Percentiles rank a stretch among this genome's conserved stretches.
These are phyloP conservation scores for Rhinophrynus dorsalis DNA, from an alignment of 2,797 vertebrate species.

Conservation along the genomic window DNA sequence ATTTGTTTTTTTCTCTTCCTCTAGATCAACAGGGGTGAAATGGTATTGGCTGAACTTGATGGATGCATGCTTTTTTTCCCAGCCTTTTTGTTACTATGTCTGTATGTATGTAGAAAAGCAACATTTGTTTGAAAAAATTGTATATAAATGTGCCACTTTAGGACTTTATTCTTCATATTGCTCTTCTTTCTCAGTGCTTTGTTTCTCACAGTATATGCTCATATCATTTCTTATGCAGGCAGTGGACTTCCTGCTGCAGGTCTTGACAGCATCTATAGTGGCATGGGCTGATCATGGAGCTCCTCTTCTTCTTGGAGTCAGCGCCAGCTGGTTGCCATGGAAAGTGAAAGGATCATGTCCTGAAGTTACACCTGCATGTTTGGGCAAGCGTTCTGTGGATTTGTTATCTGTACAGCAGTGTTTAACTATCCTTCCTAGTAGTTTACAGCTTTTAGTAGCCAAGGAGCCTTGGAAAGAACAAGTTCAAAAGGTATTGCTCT, in stretches of 20 bases:
- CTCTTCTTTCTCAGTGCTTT: too few relatives aligned
- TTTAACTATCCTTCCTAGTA: conserved; percentile 75
- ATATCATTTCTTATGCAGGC: conserved; percentile 72
- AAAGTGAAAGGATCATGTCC: conserved; percentile 51
- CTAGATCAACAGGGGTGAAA: too few relatives aligned
- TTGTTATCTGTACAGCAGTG: conserved; percentile 66
- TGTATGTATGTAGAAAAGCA: too few relatives aligned
- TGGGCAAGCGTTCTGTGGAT: conserved; percentile 63
- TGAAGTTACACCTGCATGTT: conserved; percentile 52
- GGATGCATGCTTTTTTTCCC: too few relatives aligned
- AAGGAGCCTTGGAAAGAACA: conserved; percentile 92
- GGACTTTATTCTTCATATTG: too few relatives aligned
- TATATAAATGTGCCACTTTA: too few relatives aligned
- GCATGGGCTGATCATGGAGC: conserved; percentile 84
- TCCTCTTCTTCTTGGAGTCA: conserved; percentile 83
- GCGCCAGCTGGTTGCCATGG: conserved; percentile 79
- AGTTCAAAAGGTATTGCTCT: conserved; percentile 78
- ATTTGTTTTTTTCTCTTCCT: too few relatives aligned
- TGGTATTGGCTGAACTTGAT: too few relatives aligned
- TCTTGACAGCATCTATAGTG: conserved; percentile 82
- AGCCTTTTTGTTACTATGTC: too few relatives aligned
- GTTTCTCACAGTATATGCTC: too few relatives aligned
- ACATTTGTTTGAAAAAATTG: too few relatives aligned
- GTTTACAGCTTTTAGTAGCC: conserved; percentile 76
- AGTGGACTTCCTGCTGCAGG: conserved; percentile 81